Percentiles rank a stretch among this genome's conserved stretches.
phyloP scores from a whole-genome alignment of 2,797 vertebrate genomes.

The Ispidina picta region DNA sequence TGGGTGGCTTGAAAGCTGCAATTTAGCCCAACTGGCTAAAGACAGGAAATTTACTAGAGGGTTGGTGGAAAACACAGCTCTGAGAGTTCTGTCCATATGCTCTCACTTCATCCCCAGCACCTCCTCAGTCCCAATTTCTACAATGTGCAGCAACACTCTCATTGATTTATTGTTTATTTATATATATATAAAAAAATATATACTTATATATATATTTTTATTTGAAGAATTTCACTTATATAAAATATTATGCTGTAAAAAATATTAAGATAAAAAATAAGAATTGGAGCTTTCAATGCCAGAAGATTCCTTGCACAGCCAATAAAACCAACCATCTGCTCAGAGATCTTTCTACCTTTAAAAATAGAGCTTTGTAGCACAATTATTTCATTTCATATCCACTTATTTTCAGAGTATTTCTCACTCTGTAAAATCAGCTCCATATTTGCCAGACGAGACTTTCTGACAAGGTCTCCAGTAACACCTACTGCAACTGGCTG shows the following conservation, averaged over 20 bases:
- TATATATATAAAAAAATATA: too few relatives aligned
- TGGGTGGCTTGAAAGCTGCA: not conserved
- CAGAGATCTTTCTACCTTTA: not conserved
- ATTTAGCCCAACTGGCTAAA: not conserved
- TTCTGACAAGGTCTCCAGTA: not conserved
- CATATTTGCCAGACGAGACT: not conserved
- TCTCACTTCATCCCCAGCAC: not conserved
- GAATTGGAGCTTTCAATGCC: not conserved
- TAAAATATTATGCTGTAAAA: not conserved
- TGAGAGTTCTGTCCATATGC: not conserved
- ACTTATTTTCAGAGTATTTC: not conserved
- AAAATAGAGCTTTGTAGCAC: not conserved
- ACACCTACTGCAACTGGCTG: not conserved
- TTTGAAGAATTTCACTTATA: too few relatives aligned
- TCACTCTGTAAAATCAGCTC: not conserved
- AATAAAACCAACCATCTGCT: not conserved
- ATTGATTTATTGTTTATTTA: not conserved
- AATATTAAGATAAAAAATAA: not conserved
- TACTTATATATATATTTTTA: too few relatives aligned
- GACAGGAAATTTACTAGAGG: not conserved
- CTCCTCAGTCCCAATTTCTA: rapidly evolving
- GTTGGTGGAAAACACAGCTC: not conserved
- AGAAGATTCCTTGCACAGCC: not conserved
- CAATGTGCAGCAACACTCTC: not conserved
- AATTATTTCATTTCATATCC: not conserved